Percentiles rank a stretch among this genome's conserved stretches.
These are phyloP conservation scores for Neodiprion lecontei DNA, from an alignment of 1,140 invertebrate genomes.

Conservation along the genomic window DNA sequence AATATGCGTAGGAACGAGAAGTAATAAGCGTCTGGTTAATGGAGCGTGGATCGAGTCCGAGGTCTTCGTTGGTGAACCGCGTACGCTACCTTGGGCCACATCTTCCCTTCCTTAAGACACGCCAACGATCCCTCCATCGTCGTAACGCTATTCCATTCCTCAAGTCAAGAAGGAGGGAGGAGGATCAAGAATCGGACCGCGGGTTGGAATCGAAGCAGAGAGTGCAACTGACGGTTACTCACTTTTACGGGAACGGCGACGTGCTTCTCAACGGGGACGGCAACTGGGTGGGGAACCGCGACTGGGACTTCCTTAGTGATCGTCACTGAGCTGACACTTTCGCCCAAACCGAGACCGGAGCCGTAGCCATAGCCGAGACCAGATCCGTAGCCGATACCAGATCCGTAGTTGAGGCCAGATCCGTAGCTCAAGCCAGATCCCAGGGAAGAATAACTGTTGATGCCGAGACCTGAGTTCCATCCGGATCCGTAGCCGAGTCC, in stretches of 20 bases:
- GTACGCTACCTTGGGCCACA: neutral
- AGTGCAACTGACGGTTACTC: slow-evolving; percentile 17
- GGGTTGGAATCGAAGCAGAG: no score
- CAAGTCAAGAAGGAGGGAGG: neutral
- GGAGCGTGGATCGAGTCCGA: neutral
- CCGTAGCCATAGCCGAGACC: neutral
- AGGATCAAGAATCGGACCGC: no score
- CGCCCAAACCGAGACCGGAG: slow-evolving; percentile 19
- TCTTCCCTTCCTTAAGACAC: neutral
- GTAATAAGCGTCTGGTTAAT: neutral
- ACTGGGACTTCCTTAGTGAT: slow-evolving; percentile 54
- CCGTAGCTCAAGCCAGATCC: slow-evolving; percentile 25
- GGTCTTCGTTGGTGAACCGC: neutral
- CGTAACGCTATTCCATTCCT: neutral
- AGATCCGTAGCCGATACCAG: slow-evolving; percentile 26
- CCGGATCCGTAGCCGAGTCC: slow-evolving; percentile 46
- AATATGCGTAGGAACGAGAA: no score
- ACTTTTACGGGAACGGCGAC: slow-evolving; percentile 52
- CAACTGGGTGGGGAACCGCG: slow-evolving; percentile 49
- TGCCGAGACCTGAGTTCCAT: neutral
- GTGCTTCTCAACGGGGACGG: slow-evolving; percentile 51
- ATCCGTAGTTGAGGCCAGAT: neutral
- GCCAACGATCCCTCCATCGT: neutral
- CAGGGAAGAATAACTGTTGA: neutral
- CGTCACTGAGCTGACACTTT: slow-evolving; percentile 37